These are phyloP conservation scores for Cheiracanthium punctorium DNA, from an alignment of 2,888 invertebrate genomes.

Conservation along the genomic window DNA sequence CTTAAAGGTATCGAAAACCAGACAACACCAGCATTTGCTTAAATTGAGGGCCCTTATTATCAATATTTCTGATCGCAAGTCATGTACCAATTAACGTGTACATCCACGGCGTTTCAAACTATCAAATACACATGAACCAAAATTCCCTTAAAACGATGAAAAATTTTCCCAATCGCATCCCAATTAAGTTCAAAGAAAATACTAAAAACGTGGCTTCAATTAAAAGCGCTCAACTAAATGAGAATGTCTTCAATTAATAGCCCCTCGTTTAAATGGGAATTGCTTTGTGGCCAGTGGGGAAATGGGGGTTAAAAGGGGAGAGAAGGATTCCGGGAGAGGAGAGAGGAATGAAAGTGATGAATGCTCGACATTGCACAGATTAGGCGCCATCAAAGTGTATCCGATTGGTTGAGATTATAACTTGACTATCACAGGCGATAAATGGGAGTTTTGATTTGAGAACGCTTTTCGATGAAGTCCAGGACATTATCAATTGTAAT, in stretches of 20 bases:
- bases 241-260: conserved; percentile 9
- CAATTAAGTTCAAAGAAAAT: conserved; percentile 5
- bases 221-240: conserved; percentile 15
- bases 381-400: conserved; percentile 13
- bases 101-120: neutral
- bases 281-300: conserved; percentile 17
- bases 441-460: conserved; percentile 12
- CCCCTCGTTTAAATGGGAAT: conserved; percentile 14
- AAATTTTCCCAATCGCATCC: neutral
- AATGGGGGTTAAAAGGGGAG: conserved; percentile 9
- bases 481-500: conserved; percentile 17
- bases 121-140: neutral
- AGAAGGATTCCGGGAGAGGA: neutral
- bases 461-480: conserved; percentile 6
- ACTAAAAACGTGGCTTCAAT: neutral
- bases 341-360: neutral
- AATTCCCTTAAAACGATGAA: neutral
- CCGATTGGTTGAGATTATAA: conserved; percentile 17
- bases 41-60: neutral
- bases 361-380: conserved; percentile 13
- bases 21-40: too few species aligned
- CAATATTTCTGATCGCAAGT: neutral
- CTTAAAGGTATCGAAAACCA: too few species aligned
- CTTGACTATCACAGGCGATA: conserved; percentile 8
- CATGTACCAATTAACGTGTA: neutral